These are phyloP conservation scores for Elephas maximus DNA, from an alignment of 2,113 vertebrate species.

Conservation along the genomic window DNA sequence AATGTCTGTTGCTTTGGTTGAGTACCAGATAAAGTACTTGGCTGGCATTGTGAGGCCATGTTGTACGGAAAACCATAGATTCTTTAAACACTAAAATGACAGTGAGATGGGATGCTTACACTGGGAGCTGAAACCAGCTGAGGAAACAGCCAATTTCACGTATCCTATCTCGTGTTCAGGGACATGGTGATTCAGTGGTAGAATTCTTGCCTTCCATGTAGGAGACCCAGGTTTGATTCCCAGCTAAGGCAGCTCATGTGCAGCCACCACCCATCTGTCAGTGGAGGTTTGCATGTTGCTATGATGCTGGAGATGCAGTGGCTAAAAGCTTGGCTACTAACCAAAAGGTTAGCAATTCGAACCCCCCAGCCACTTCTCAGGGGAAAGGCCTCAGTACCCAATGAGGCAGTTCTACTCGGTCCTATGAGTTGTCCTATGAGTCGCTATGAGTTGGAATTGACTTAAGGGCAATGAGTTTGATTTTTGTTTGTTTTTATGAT, in stretches of 20 bases:
- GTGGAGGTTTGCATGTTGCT: background rate
- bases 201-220: background rate
- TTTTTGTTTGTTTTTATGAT: background rate
- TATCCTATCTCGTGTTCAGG: background rate
- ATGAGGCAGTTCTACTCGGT: too few species aligned
- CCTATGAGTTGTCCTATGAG: too few species aligned
- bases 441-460: background rate
- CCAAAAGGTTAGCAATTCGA: background rate
- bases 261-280: background rate
- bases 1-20: background rate
- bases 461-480: background rate
- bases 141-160: rapidly evolving
- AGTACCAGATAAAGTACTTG: background rate
- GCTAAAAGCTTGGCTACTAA: too few species aligned
- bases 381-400: background rate
- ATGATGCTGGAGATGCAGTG: too few species aligned
- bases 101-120: background rate
- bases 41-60: background rate
- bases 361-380: background rate
- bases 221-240: background rate
- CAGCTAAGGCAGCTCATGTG: background rate
- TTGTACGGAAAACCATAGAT: background rate
- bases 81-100: background rate
- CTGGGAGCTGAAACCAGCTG: background rate
- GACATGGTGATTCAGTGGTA: background rate